Evolutionary conservation across 2,888 invertebrate genomes (phyloP), one percentile per base, ranked within the genome.

Genomic region (Drosophila ustulata): DNA sequence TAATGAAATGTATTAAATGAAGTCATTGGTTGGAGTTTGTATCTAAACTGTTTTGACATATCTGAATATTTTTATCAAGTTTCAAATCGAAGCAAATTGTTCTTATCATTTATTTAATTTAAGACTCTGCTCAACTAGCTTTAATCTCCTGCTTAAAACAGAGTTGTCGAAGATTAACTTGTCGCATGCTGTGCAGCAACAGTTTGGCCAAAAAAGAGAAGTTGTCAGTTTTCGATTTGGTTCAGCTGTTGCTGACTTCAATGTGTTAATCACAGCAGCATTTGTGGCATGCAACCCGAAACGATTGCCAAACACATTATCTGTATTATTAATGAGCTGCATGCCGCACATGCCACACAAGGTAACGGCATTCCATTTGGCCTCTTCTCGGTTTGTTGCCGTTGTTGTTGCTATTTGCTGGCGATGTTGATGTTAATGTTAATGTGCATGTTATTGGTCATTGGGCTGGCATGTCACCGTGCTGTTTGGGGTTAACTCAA

Each of bases 241-340:
- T 6, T 7, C 34, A 37, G 26, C 46, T n/a, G 47, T 39, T 50
- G 56, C 34, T 61, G 74, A 69, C 64, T 80, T 71, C 53, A 57
- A 78, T 75, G 88, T 88, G 86, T 88, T 82, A 88, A 82, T 82
- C 88, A 86, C 63, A 61, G 71, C 59, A 61, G 68, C 66, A 85
- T 75, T 85, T 71, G 57, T 71, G 88, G 75, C 80, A 79, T 71
- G 66, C 87, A 82, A 64, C 69, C 70, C 72, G 56, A 76, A 88
- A 88, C 75, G 82, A 86, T 88, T 82, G 80, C 82, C 82, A 78
- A 78, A 86, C 86, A 70, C 77, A 82, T 86, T 86, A 82, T 82
- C 77, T 82, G 69, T 86, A 61, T 82, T 82, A 82, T 82, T 88
- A 82, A 82, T 88, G 89, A 86, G 80, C 67, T 86, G 86, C 83